Base-by-base conservation (phyloP, 2,888 invertebrate species). In the Diplolepis rosae region DNA sequence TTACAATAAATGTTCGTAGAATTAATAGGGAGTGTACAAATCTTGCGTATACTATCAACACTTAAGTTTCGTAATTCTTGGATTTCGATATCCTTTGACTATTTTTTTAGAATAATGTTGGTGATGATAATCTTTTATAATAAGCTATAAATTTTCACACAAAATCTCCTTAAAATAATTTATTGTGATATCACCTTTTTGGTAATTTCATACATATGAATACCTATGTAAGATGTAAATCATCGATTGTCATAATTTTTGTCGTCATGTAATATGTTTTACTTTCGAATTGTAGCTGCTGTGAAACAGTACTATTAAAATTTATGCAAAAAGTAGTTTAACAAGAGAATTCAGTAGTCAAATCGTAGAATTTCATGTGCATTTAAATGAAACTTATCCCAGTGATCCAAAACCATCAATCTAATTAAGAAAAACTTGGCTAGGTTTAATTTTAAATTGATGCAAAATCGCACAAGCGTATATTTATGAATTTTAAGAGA, bases 81-180 rank as follows among this genome's bases (percentile, higher is more conserved):
- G 2, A 27, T 28, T 22, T 18, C 18, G 0, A 28, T 52, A 27
- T 52, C n/a, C 28, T 27, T 28, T 52, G 52, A 28, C 15, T 52
- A 15, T 28, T n/a, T 52, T n/a, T n/a, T 28, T 50, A n/a, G 15
- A 28, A 28, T 27, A 27, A 28, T 28, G 28, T 52, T 52, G 15
- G n/a, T 52, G 27, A 52, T n/a, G 7, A 15, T 28, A n/a, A 50
- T 50, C 24, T 52, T 52, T 52, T 52, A 27, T 2, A n/a, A 1
- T n/a, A 52, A 52, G 24, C 52, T n/a, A 52, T n/a, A n/a, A 28
- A 28, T 52, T 52, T 52, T 52, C 28, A 28, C 27, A 24, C 51
- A n/a, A 6, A 39, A 52, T n/a, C 6, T 52, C 28, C 15, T 28
- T n/a, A 9, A 28, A 52, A 52, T 52, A 15, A 52, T 52, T 52